Base-by-base conservation (phyloP, 2,113 vertebrate species). In the Pao palembangensis region DNA sequence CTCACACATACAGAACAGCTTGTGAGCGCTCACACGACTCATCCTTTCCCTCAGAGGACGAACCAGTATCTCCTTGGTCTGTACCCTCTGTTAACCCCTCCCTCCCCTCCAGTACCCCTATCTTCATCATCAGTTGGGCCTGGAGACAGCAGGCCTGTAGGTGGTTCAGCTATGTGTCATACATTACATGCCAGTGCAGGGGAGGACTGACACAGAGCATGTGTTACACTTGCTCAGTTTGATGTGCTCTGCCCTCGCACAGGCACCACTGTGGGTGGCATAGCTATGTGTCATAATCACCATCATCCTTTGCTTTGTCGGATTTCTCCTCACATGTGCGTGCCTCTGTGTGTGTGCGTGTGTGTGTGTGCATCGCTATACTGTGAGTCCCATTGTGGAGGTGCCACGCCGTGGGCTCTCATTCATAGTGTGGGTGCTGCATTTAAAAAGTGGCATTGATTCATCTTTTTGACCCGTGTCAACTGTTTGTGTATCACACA, bases 241-340 rank as follows among this genome's bases (percentile, higher is more conserved):
- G 80, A 87, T 88, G 83, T 81, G 80, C 80, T 77, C 79, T 86
- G 82, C 86, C 81, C 86, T 86, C 80, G 72, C 85, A 79, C 85
- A 80, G 83, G 83, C 85, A 75, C 84, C 67, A 47, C 82, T 79
- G 88, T 89, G 86, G 88, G 88, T 80, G 86, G 85, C 79, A 78
- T 80, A 82, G 80, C 72, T 84, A 84, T 88, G 85, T 85, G 88
- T 89, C 88, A 89, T 87, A 86, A 84, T 88, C 86, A 83, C 73
- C 82, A 81, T 83, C 84, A 81, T 86, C 71, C 84, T 70, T 49
- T 72, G 80, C 80, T 84, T 83, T 82, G 73, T 79, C 70, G 58
- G 75, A 71, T 85, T 61, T 54, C 70, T 82, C 67, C 73, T 72
- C 64, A 20, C 70, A 49, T 34, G 41, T 78, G 62, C 63, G 64